Conservation (phyloP, 2,888 invertebrate genomes). For the Agrotis segetum region DNA sequence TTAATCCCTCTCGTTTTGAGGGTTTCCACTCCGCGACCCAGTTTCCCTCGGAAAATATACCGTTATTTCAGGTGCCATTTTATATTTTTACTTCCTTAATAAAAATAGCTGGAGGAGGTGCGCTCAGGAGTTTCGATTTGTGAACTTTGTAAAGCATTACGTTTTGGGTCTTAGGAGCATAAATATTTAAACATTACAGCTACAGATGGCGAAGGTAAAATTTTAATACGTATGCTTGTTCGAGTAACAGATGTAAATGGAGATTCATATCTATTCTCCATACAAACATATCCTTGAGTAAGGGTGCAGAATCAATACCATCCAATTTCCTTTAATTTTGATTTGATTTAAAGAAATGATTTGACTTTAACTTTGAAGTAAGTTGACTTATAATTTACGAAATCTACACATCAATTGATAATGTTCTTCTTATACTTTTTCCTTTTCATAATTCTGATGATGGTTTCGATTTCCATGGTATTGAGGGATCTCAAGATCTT, state of each 20-base stretch:
- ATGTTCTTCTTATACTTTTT: neutral
- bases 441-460: no score
- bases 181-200: neutral
- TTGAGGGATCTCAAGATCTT: no score
- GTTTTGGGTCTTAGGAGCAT: neutral
- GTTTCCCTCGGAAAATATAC: conserved; percentile 71
- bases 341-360: no score
- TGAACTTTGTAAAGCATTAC: conserved; percentile 24
- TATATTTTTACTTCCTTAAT: conserved; percentile 61
- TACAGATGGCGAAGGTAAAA: neutral
- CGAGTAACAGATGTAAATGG: neutral
- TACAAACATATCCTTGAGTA: no score
- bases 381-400: neutral
- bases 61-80: conserved; percentile 62
- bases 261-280: no score
- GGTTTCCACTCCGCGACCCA: conserved; percentile 69
- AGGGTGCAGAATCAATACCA: no score
- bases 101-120: conserved; percentile 49
- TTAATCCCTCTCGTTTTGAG: conserved; percentile 61
- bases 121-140: conserved; percentile 31
- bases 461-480: no score
- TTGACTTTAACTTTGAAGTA: no score
- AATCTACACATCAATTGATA: neutral
- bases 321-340: no score
- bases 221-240: no score